Percentiles rank a stretch among this genome's conserved stretches.
Conservation (phyloP, 2,888 invertebrate species). For the Rhamnusium bicolor region DNA sequence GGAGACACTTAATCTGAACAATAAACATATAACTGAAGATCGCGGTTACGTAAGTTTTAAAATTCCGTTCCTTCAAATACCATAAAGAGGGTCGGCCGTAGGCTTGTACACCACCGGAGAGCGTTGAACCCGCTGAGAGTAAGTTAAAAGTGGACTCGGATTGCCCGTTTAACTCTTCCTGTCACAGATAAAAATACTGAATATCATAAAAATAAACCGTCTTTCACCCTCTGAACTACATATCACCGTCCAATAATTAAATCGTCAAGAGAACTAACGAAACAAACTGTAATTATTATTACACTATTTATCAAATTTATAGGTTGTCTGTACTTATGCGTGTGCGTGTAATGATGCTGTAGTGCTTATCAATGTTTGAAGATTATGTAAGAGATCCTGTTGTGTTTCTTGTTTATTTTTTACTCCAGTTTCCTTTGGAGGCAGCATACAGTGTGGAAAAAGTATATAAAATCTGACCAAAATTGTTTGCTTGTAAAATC, state of each 20-base stretch:
- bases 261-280: background rate
- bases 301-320: background rate
- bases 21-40: constrained; percentile 53
- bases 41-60: constrained; percentile 65
- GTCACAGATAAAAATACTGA: constrained; percentile 61
- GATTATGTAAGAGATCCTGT: background rate
- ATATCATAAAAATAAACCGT: constrained; percentile 53
- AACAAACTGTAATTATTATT: constrained; percentile 20
- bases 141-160: constrained; percentile 62
- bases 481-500: too few relatives aligned
- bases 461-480: too few relatives aligned
- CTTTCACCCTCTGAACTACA: constrained; percentile 36
- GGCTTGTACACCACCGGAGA: constrained; percentile 64
- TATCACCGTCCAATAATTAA: constrained; percentile 18
- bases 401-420: background rate
- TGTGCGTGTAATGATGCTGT: background rate
- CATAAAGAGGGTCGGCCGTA: constrained; percentile 66
- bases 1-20: constrained; percentile 52
- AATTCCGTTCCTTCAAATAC: constrained; percentile 65
- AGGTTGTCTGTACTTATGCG: background rate
- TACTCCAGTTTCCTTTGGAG: background rate
- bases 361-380: background rate
- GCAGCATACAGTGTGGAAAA: too few relatives aligned
- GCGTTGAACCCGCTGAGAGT: constrained; percentile 60
- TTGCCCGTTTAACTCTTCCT: constrained; percentile 60